phyloP scores from a whole-genome alignment of 2,797 vertebrate species.

The Propithecus perrieri region DNA sequence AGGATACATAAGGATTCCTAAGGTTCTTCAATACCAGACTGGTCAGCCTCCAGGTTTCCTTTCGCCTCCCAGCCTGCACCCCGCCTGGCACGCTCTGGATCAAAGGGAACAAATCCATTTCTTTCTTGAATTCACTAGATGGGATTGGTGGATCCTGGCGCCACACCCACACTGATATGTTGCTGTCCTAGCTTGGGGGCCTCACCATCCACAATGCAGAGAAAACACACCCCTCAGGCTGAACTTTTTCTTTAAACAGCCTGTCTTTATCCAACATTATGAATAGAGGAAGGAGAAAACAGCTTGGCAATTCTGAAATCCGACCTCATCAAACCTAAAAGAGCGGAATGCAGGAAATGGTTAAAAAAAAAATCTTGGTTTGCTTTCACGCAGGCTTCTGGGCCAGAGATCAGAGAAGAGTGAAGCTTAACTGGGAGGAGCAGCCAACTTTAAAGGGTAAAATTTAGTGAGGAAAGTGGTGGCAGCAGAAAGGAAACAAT shows the following conservation, averaged over 20 bases:
- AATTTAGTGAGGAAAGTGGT: background rate
- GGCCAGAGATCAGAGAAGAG: background rate
- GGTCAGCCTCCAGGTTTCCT: background rate
- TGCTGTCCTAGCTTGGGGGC: background rate
- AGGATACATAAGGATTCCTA: background rate
- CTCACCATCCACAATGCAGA: background rate
- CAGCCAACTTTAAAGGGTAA: background rate
- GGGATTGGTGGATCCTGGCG: background rate
- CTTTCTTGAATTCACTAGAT: constrained; percentile 33
- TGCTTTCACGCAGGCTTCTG: background rate
- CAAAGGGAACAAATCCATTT: constrained; percentile 33
- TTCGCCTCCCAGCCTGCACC: background rate
- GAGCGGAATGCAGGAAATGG: background rate
- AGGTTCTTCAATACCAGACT: background rate
- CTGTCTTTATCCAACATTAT: background rate
- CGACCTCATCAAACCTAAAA: background rate
- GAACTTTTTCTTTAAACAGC: background rate
- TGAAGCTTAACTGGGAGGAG: background rate
- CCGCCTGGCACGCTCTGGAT: background rate
- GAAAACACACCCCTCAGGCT: background rate
- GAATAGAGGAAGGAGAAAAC: background rate
- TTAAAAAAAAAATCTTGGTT: background rate
- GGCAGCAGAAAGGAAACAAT: background rate
- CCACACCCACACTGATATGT: background rate
- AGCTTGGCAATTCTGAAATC: background rate